Percentiles rank a stretch among this genome's conserved stretches.
Evolutionary conservation across 1,140 invertebrate species (phyloP).

Genomic region (Kradibia gibbosae): DNA sequence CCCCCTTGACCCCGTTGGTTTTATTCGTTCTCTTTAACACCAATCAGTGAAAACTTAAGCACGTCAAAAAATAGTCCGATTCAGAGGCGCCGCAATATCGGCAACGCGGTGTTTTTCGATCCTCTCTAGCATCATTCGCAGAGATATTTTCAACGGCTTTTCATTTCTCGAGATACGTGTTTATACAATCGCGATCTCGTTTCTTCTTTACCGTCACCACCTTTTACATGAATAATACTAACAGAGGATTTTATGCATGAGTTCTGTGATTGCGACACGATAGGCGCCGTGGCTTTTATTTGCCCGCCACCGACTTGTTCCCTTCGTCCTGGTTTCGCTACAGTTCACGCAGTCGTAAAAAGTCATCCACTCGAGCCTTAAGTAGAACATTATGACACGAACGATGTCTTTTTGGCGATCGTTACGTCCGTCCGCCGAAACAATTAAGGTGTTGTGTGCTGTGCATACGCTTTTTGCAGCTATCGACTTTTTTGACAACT

Average conservation of each 20-base stretch:
- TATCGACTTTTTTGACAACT: neutral
- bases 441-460: neutral
- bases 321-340: neutral
- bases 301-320: neutral
- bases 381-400: neutral
- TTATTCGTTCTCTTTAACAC: neutral
- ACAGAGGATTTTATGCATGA: neutral
- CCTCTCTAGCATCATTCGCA: neutral
- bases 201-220: conserved; percentile 10
- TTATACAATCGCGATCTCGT: conserved; percentile 45
- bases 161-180: conserved; percentile 27
- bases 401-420: conserved; percentile 2
- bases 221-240: conserved; percentile 1
- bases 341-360: neutral
- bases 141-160: conserved; percentile 4
- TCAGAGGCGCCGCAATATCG: neutral
- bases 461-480: neutral
- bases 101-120: neutral
- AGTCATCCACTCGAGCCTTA: neutral
- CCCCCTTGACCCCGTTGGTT: neutral
- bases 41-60: neutral
- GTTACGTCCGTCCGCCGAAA: neutral
- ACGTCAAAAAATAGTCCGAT: neutral
- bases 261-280: conserved; percentile 19
- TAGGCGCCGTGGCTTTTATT: conserved; percentile 14